Conservation (phyloP, 2,113 vertebrate genomes). For the Labeo catla region DNA sequence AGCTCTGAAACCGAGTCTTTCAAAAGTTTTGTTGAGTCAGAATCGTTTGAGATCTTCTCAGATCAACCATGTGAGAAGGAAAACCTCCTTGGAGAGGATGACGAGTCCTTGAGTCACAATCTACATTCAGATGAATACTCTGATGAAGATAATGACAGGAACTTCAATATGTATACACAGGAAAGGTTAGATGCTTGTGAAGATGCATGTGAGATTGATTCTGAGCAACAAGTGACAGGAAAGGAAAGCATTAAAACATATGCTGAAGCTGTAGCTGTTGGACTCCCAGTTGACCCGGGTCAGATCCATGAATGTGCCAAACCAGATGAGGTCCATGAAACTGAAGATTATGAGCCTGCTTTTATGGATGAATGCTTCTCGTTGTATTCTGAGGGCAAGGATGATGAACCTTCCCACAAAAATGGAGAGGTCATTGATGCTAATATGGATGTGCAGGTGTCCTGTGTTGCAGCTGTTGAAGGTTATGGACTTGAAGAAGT, state of each 20-base stretch:
- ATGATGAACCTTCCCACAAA: constrained; percentile 9
- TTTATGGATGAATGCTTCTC: background rate
- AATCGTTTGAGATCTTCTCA: constrained; percentile 43
- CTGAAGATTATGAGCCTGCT: constrained; percentile 8
- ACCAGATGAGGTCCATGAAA: background rate
- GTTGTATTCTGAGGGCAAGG: constrained; percentile 13
- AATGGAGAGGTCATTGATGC: constrained; percentile 17
- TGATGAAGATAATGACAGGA: background rate
- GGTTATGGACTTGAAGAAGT: constrained; percentile 19
- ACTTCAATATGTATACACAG: background rate
- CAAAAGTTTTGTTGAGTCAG: constrained; percentile 50
- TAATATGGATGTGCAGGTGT: background rate
- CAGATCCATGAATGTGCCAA: background rate
- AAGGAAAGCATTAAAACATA: constrained; percentile 43
- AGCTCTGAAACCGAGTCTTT: constrained; percentile 57
- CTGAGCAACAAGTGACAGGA: background rate
- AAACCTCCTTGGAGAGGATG: constrained; percentile 16
- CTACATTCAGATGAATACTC: constrained; percentile 4
- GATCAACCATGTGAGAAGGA: constrained; percentile 27
- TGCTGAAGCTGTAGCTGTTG: constrained; percentile 47
- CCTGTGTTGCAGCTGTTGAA: constrained; percentile 31
- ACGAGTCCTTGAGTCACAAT: background rate
- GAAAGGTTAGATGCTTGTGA: constrained; percentile 26
- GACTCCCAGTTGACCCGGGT: constrained; percentile 18
- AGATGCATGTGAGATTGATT: constrained; percentile 7